Base-by-base conservation (phyloP, 2,888 invertebrate genomes). In the Epicampocera succincta region DNA sequence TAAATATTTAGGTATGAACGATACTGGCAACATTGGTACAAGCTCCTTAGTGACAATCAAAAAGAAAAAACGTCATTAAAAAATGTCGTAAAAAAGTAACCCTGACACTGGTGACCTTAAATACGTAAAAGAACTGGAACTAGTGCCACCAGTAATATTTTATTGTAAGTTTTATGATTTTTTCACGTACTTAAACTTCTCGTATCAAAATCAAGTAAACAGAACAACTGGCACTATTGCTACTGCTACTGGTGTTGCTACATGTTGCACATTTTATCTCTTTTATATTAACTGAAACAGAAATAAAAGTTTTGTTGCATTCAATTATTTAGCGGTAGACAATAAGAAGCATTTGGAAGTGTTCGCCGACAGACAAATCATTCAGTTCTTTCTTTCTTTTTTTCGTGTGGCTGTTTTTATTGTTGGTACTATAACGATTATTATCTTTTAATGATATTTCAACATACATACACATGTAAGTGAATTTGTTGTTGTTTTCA, bases 391-490 rank as follows among this genome's bases (percentile, higher is more conserved):
- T 21, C 13, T 38, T 58, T 56, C 9, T 65, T n/a, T n/a, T n/a
- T n/a, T n/a, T n/a, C n/a, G n/a, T n/a, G n/a, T n/a, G 12, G 8
- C 33, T 63, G 42, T 65, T n/a, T 65, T 82, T 82, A 58, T 89
- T 88, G 88, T 87, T 88, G 86, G 86, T 88, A 60, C 89, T 87
- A 89, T 89, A 87, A 87, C 88, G 88, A 87, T 87, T 88, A 88
- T 89, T 88, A 87, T 86, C 86, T 86, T 86, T 89, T 90, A 89
- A 89, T 88, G 87, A 84, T 84, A 80, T 81, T 83, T 68, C 38
- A 60, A 74, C 61, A 38, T 68, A 17, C 17, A n/a, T n/a, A 25
- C 25, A 25, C 5, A 25, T 25, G 25, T 25, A 25, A 3, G 25
- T 25, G 25, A 25, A 25, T 33, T 38, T 52, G 6, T 50, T 17